Evolutionary conservation across 2,113 vertebrate species (phyloP), one percentile per base, ranked within the genome.

Genomic region (Aegotheles bennettii): DNA sequence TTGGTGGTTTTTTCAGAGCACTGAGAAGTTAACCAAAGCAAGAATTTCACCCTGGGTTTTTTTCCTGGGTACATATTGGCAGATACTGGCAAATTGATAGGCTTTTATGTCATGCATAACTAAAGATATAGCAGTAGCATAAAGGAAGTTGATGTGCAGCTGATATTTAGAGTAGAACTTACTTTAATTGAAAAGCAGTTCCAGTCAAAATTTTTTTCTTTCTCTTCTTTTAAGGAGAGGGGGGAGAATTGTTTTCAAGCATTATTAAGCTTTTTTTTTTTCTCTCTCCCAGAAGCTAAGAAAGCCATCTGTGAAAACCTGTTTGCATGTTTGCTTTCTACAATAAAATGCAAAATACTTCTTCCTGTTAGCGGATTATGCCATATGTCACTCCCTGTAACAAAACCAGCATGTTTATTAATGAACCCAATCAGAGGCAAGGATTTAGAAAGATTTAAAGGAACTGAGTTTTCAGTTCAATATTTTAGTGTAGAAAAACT

Each of bases 251-350:
- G 97, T 97, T 98, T 98, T 98, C 95, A 97, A 97, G 96, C 95
- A 95, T 98, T 98, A 97, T 98, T 98, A 98, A 97, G 97, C 95
- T 90, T 91, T 96, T 97, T 95, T 54, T 53, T 51, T 50, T 70
- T 54, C 65, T 54, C 38, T 68, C 94, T 98, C 98, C 98, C 98
- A 98, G 98, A 98, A 98, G 98, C 98, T 98, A 98, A 98, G 98
- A 96, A 98, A 98, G 96, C 99, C 99, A 99, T 99, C 99, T 99
- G 99, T 98, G 98, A 98, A 98, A 98, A 99, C 99, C 99, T 99
- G 99, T 99, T 99, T 98, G 98, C 98, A 98, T 99, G 98, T 99
- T 99, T 99, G 99, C 99, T 99, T 99, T 99, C 98, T 98, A 98
- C 98, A 98, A 98, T 99, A 99, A 99, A 99, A 99, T 99, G 99